Conservation (phyloP, 2,797 vertebrate species). For the Paramormyrops hopkinsi region DNA sequence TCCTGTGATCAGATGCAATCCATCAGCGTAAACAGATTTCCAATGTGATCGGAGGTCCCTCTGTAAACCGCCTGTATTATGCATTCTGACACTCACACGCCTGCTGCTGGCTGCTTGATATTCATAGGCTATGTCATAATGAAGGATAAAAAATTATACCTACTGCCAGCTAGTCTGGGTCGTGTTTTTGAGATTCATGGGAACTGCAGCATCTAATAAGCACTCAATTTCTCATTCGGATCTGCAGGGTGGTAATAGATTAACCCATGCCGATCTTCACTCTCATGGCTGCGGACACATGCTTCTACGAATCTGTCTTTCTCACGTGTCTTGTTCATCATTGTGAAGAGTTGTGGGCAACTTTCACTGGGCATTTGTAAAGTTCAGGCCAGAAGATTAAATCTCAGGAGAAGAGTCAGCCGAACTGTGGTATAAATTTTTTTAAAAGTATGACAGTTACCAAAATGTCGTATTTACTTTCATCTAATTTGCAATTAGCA, state of each 20-base stretch:
- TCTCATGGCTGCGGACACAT: constrained; percentile 13
- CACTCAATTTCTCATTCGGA: constrained; percentile 25
- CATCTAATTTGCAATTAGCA: not conserved
- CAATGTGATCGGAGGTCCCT: constrained; percentile 33
- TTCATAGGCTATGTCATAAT: constrained; percentile 49
- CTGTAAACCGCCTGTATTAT: constrained; percentile 49
- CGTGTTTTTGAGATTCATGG: constrained; percentile 28
- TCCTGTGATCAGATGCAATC: constrained; percentile 42
- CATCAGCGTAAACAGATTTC: constrained; percentile 34
- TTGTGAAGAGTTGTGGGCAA: not conserved
- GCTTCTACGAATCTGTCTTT: not conserved
- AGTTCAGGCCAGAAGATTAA: not conserved
- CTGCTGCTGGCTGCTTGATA: constrained; percentile 36
- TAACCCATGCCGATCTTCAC: constrained; percentile 24
- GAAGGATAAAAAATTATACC: constrained; percentile 49
- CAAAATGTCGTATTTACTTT: not conserved
- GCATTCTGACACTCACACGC: constrained; percentile 38
- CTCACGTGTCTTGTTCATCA: not conserved
- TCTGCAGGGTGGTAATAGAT: constrained; percentile 18
- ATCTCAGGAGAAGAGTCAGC: not conserved
- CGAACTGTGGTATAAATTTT: not conserved
- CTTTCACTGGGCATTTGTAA: not conserved
- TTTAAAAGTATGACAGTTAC: not conserved
- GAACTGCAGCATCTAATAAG: constrained; percentile 19
- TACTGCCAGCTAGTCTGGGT: constrained; percentile 25